A percentile compares a stretch with the other conserved stretches of the same genome.
These are phyloP conservation scores for Chloroclystis v-ata DNA, from an alignment of 2,888 invertebrate genomes.

Conservation along the genomic window DNA sequence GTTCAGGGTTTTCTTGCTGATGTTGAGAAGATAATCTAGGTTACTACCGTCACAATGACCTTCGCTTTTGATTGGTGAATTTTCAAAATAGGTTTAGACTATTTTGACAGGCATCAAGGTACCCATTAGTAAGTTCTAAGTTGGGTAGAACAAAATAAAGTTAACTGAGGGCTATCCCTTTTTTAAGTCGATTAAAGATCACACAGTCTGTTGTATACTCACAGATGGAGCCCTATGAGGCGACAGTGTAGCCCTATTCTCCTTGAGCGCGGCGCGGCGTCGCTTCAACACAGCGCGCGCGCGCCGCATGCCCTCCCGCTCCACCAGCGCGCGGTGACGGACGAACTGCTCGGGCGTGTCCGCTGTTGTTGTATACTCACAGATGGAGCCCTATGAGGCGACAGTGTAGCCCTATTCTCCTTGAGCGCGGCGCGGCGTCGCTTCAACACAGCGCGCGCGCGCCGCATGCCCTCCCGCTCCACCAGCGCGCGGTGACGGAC, in stretches of 20 bases:
- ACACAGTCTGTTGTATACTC: too few relatives aligned
- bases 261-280: slow-evolving; percentile 82
- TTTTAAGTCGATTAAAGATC: too few relatives aligned
- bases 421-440: slow-evolving; percentile 83
- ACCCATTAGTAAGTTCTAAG: too few relatives aligned
- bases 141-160: too few relatives aligned
- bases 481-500: slow-evolving; percentile 89
- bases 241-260: slow-evolving; percentile 76
- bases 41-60: too few relatives aligned
- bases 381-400: slow-evolving; percentile 53
- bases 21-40: too few relatives aligned
- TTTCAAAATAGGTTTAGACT: too few relatives aligned
- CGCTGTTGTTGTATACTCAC: slow-evolving; percentile 55
- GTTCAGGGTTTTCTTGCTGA: too few relatives aligned
- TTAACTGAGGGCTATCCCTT: too few relatives aligned
- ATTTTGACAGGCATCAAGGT: too few relatives aligned
- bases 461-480: slow-evolving; percentile 88
- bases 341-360: slow-evolving; percentile 85
- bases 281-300: slow-evolving; percentile 86
- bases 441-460: slow-evolving; percentile 86
- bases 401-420: slow-evolving; percentile 77
- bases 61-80: too few relatives aligned
- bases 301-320: slow-evolving; percentile 88
- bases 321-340: slow-evolving; percentile 87
- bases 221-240: slow-evolving; percentile 57